Conservation (phyloP, 2,888 invertebrate genomes). For the Phortica magna region DNA sequence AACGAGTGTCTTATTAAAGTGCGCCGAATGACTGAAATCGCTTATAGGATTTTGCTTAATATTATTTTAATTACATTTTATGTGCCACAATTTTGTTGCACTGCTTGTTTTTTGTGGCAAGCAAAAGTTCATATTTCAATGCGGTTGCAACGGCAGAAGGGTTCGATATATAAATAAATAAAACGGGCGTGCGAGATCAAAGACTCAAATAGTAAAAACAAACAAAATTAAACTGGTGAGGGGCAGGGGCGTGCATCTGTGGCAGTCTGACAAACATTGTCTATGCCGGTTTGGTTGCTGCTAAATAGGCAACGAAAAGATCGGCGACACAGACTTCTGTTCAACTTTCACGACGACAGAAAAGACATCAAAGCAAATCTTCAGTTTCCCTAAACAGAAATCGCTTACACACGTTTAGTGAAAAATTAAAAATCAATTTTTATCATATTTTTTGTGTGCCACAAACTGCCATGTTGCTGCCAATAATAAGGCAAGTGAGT, state of each 20-base stretch:
- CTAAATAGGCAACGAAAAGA: constrained; percentile 13
- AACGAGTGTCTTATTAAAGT: background rate
- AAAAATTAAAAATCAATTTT: constrained; percentile 31
- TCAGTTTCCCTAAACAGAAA: constrained; percentile 11
- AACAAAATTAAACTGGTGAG: background rate
- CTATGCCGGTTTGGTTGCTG: background rate
- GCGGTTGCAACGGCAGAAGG: background rate
- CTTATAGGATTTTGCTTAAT: constrained; percentile 4
- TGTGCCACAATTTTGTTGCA: background rate
- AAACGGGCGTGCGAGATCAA: constrained; percentile 14
- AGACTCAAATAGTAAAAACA: background rate
- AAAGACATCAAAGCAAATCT: constrained; percentile 68
- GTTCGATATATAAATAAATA: constrained; percentile 16
- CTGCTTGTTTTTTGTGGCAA: background rate
- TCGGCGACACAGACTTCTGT: background rate
- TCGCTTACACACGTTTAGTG: constrained; percentile 9
- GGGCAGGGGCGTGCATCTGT: background rate
- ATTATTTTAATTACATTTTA: constrained; percentile 23
- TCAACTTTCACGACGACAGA: constrained; percentile 36
- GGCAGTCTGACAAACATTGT: constrained; percentile 3
- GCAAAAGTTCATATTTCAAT: constrained; percentile 11
- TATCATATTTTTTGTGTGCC: background rate
- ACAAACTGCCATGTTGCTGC: too few species aligned
- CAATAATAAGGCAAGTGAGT: too few species aligned
- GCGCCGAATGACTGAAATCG: background rate